Conservation (phyloP, 2,888 invertebrate species). For the Branchipolynoe longqiensis region DNA sequence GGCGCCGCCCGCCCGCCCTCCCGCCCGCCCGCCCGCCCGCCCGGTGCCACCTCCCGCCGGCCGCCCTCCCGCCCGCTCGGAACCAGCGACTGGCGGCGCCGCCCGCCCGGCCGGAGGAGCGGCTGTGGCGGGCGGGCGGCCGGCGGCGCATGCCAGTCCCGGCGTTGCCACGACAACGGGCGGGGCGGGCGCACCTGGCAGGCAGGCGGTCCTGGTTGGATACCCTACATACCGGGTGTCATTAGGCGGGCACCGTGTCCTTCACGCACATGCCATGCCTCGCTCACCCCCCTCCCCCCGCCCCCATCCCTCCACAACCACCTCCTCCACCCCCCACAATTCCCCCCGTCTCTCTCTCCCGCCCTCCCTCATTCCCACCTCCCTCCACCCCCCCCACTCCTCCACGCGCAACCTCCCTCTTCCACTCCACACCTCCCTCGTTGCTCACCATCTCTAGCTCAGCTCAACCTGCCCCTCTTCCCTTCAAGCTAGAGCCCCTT, state of each 20-base stretch:
- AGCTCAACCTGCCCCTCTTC: too few relatives aligned
- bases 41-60: neutral
- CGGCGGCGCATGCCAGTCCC: neutral
- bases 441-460: too few relatives aligned
- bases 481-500: too few relatives aligned
- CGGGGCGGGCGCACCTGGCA: slow-evolving; percentile 1
- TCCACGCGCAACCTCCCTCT: too few relatives aligned
- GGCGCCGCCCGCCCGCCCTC: neutral
- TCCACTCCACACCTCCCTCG: too few relatives aligned
- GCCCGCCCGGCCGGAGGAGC: neutral
- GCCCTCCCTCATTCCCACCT: too few relatives aligned
- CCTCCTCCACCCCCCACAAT: too few relatives aligned
- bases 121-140: neutral
- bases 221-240: slow-evolving; percentile 46
- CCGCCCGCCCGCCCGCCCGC: neutral
- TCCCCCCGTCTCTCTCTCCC: too few relatives aligned
- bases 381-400: too few relatives aligned
- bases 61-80: neutral
- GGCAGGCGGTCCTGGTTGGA: neutral
- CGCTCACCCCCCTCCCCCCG: neutral
- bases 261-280: too few relatives aligned
- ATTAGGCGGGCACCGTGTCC: neutral
- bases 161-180: slow-evolving; percentile 28
- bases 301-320: too few relatives aligned
- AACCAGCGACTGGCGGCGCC: neutral